Base-by-base conservation (phyloP, 2,113 vertebrate species). In the Xenopus tropicalis region DNA sequence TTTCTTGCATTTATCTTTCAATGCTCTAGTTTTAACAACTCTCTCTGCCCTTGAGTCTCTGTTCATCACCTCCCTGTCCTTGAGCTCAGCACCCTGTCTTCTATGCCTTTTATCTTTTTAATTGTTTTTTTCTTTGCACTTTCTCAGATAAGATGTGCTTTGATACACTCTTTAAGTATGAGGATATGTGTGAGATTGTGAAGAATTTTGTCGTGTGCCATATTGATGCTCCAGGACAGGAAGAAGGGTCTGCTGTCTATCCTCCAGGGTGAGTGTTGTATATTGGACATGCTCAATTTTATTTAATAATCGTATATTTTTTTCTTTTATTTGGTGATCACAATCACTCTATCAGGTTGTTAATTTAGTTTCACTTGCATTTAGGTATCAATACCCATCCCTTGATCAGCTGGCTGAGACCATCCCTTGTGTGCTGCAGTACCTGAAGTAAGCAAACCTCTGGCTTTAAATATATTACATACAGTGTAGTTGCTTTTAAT, bases 141-240 rank as follows among this genome's bases (percentile, higher is more conserved):
- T 21, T n/a, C 20, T 48, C 86, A 96, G 95, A 91, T 85, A 94
- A 96, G 85, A 93, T 91, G 85, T 97, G 95, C 83, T 96, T 96
- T 89, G 89, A 91, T 37, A 61, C 90, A 3, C 87, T 97, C 61
- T 96, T 97, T 70, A 91, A 87, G 19, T 94, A 91, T 0, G 94
- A 93, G 78, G 94, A 96, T 79, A 97, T 97, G 95, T 91, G 95
- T 85, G 95, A 97, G 85, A 96, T 97, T 6, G 93, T 95, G 67
- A 95, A 96, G 88, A 94, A 93, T 80, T 97, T 97, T 67, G 92
- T 94, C 61, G 86, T 95, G 79, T 92, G 95, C 71, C 93, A 96
- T 19, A 83, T 97, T 11, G 92, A 97, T 3, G 91, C 88, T 6
- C 95, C 95, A 2, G 95, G 94, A 48, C 95, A 96, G 80, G 93